Conservation (phyloP, 2,797 vertebrate genomes). For the Gallinago stenura region DNA sequence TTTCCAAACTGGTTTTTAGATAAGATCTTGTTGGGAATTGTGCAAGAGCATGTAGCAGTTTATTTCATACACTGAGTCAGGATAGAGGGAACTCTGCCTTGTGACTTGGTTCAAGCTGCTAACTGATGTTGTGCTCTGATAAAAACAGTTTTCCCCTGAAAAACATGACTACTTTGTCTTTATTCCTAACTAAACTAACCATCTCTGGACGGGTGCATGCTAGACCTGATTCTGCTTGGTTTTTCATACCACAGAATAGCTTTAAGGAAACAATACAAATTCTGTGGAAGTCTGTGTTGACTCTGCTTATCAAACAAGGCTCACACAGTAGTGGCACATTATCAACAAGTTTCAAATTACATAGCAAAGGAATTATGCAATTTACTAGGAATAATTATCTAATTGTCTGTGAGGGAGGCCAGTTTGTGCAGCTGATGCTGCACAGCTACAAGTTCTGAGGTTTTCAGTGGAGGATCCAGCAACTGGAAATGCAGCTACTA, state of each 20-base stretch:
- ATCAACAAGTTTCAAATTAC: background rate
- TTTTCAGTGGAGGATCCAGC: background rate
- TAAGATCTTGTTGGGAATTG: background rate
- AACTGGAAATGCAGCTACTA: background rate
- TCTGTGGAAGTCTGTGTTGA: background rate
- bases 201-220: rapidly evolving
- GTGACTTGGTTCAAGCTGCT: background rate
- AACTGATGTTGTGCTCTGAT: background rate
- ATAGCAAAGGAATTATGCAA: background rate
- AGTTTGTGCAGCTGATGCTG: background rate
- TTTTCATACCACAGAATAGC: rapidly evolving
- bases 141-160: background rate
- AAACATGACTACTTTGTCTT: rapidly evolving
- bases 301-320: background rate
- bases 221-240: background rate
- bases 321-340: background rate
- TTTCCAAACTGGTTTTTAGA: background rate
- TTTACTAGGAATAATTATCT: background rate
- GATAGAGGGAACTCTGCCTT: background rate
- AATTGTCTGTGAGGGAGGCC: background rate
- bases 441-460: background rate
- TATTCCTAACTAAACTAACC: rapidly evolving
- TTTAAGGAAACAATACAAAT: background rate
- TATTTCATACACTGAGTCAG: background rate
- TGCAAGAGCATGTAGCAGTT: background rate